Conservation (phyloP, 2,888 invertebrate genomes). For the Nephrotoma appendiculata region DNA sequence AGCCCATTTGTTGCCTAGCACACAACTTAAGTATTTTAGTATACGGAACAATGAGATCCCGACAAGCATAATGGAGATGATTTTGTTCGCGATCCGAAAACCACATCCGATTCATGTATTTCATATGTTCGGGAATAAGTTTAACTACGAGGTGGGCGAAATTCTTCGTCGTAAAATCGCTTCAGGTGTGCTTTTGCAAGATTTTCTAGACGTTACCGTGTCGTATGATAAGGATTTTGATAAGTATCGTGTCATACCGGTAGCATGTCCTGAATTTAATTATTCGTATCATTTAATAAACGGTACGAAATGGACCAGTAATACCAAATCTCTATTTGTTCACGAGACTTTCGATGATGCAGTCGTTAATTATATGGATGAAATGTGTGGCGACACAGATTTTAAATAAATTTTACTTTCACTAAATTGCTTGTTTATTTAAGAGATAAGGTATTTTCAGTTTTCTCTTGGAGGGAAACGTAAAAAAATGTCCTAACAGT, state of each 20-base stretch:
- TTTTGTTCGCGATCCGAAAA: constrained; percentile 24
- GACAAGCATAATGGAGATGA: constrained; percentile 16
- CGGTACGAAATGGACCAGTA: not conserved
- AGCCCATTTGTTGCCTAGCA: constrained; percentile 17
- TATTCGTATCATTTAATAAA: not conserved
- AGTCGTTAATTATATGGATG: not conserved
- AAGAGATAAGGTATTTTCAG: too few species aligned
- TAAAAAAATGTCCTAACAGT: too few species aligned
- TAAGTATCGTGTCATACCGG: constrained; percentile 22
- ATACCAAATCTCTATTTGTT: not conserved
- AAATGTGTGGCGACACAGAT: not conserved
- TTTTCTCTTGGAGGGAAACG: too few species aligned
- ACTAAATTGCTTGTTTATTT: too few species aligned
- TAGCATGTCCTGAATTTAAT: not conserved
- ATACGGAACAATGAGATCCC: constrained; percentile 23
- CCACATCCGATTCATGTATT: constrained; percentile 18
- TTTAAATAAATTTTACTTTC: not conserved
- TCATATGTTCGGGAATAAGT: constrained; percentile 22
- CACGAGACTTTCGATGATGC: not conserved
- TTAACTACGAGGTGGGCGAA: constrained; percentile 16
- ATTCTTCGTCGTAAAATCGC: constrained; percentile 21
- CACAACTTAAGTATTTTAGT: constrained; percentile 19
- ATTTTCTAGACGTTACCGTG: constrained; percentile 18
- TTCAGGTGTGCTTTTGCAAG: constrained; percentile 18
- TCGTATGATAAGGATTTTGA: constrained; percentile 19